These are phyloP conservation scores for Passerculus sandwichensis DNA, from an alignment of 2,797 vertebrate species.

Conservation along the genomic window DNA sequence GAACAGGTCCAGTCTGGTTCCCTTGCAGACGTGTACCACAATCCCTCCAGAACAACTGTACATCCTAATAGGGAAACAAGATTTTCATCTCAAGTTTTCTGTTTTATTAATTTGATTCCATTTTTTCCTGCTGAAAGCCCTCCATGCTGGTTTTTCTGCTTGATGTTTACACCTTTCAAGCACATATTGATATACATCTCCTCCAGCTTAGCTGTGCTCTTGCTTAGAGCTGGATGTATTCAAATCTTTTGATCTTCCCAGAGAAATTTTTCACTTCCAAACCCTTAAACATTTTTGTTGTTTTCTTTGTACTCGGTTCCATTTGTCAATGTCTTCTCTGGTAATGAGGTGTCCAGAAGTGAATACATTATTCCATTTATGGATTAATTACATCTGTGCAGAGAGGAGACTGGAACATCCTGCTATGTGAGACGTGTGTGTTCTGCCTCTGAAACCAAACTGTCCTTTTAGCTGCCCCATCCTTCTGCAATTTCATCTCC, in stretches of 20 bases:
- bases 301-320: conserved; percentile 53
- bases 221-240: background rate
- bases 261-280: conserved; percentile 18
- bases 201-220: background rate
- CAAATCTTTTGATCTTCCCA: conserved; percentile 40
- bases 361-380: conserved; percentile 65
- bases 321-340: conserved; percentile 60
- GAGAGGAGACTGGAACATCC: conserved; percentile 23
- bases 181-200: background rate
- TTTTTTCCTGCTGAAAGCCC: conserved; percentile 12
- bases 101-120: background rate
- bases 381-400: conserved; percentile 62
- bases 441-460: background rate
- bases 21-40: background rate
- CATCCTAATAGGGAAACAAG: background rate
- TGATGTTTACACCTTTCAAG: conserved; percentile 36
- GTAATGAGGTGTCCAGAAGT: conserved; percentile 69
- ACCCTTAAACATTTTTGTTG: conserved; percentile 56
- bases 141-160: background rate
- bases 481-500: background rate
- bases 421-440: background rate
- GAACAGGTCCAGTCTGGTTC: background rate
- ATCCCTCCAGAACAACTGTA: background rate
- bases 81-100: background rate
- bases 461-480: conserved; percentile 29